These are phyloP conservation scores for Brachynemurus nebulosus DNA, from an alignment of 2,888 invertebrate species.

Conservation along the genomic window DNA sequence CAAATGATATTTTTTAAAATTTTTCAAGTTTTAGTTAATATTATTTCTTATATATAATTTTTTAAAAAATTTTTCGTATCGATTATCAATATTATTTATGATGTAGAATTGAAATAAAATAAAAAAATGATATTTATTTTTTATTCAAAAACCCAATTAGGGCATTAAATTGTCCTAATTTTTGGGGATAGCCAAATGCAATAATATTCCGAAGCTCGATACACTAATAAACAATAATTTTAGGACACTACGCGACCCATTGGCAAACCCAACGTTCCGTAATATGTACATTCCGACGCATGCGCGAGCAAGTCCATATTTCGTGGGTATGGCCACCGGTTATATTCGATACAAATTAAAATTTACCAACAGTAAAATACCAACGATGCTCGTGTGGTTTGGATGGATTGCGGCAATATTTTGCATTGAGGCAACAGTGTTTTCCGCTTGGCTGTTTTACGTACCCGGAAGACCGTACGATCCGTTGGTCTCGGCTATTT, in stretches of 20 bases:
- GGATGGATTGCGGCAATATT: slow-evolving; percentile 23
- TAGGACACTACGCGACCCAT: slow-evolving; percentile 24
- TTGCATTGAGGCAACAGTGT: slow-evolving; percentile 21
- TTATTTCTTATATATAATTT: no score
- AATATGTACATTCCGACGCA: slow-evolving; percentile 26
- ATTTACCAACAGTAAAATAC: slow-evolving; percentile 20
- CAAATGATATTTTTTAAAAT: no score
- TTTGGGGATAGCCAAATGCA: no score
- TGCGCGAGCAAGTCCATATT: slow-evolving; percentile 25
- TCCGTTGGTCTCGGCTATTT: slow-evolving; percentile 23
- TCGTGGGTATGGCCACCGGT: slow-evolving; percentile 25
- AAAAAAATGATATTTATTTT: no score
- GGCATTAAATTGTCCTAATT: no score
- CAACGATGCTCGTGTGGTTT: slow-evolving; percentile 18
- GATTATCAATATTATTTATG: no score
- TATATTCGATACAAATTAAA: slow-evolving; percentile 24
- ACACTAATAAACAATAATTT: no score
- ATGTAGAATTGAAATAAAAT: no score
- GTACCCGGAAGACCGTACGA: slow-evolving; percentile 20
- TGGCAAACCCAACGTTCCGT: slow-evolving; percentile 22
- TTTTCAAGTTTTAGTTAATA: background rate
- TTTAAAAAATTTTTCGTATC: no score
- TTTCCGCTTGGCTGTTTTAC: slow-evolving; percentile 26
- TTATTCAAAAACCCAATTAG: no score
- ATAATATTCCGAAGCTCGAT: no score